Base-by-base conservation (phyloP, 2,888 invertebrate genomes). In the Spatulosminthurus flaviceps region DNA sequence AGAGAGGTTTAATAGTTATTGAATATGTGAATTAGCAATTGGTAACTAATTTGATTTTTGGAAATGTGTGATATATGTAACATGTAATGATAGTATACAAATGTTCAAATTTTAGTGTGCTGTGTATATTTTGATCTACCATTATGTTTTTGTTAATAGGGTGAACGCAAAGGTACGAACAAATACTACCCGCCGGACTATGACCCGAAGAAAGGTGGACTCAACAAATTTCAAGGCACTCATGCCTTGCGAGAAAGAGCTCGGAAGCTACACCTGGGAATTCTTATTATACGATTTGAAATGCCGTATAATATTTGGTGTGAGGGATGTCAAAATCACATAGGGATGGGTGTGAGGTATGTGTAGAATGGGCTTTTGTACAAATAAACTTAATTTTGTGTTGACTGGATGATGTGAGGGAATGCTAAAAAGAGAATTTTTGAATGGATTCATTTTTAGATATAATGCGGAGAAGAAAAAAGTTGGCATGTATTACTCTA, bases 271-370 rank as follows among this genome's bases (percentile, higher is more conserved):
- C 94, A 95, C 86, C 90, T 95, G 89, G 99, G 98, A 16, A 98
- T 99, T 86, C 92, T 97, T 28, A 94, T 96, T 83, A 96, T 97
- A 84, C 92, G 98, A 70, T 99, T 99, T 90, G 99, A 99, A 89
- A 97, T 99, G 98, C 99, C 99, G 0, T 99, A 97, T 87, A 99
- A 99, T 88, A 98, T 99, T 86, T 99, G 99, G 99, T 99, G 99
- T 86, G 95, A 96, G 60, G 98, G 98, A 77, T 99, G 99, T 87
- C 93, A 94, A 82, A 98, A 96, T 89, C 99, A 98, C 87, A 96
- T 99, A 79, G 99, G 98, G 41, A 99, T 98, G 98, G 98, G 99
- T 0, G 98, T 99, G 0, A 91, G 92, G 86, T 92, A 81, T 77
- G 76, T 43, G 51, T 9, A 19, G 51, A 51, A 51, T 51, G 16